These are phyloP conservation scores for Pelosia muscerda DNA, from an alignment of 2,888 invertebrate genomes.

Conservation along the genomic window DNA sequence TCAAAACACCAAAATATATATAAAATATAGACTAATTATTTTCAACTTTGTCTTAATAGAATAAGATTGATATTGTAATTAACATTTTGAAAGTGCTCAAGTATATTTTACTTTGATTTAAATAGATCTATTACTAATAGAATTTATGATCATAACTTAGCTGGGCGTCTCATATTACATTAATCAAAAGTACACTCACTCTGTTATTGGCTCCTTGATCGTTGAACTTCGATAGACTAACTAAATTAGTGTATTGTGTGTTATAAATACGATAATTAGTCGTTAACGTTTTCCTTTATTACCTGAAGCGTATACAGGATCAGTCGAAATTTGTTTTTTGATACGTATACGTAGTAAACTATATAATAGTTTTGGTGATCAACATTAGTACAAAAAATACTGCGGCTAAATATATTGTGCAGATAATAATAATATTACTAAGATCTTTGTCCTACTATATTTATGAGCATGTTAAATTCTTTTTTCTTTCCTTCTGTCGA, in stretches of 20 bases:
- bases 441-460: too few relatives aligned
- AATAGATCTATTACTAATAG: neutral
- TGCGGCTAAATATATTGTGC: too few relatives aligned
- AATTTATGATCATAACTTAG: neutral
- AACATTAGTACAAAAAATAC: too few relatives aligned
- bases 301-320: neutral
- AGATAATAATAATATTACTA: too few relatives aligned
- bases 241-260: neutral
- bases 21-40: too few relatives aligned
- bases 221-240: neutral
- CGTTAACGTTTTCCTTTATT: constrained; percentile 12
- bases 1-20: too few relatives aligned
- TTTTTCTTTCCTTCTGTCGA: too few relatives aligned
- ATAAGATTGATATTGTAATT: too few relatives aligned
- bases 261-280: constrained; percentile 9
- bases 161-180: neutral
- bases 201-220: neutral
- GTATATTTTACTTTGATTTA: neutral
- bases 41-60: too few relatives aligned
- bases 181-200: constrained; percentile 10
- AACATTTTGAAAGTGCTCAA: neutral
- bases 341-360: neutral
- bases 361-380: neutral
- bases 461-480: too few relatives aligned
- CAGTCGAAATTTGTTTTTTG: neutral